Percentiles rank a stretch among this genome's conserved stretches.
Evolutionary conservation across 2,797 vertebrate species (phyloP).

Genomic region (Neostethus bicornis): DNA sequence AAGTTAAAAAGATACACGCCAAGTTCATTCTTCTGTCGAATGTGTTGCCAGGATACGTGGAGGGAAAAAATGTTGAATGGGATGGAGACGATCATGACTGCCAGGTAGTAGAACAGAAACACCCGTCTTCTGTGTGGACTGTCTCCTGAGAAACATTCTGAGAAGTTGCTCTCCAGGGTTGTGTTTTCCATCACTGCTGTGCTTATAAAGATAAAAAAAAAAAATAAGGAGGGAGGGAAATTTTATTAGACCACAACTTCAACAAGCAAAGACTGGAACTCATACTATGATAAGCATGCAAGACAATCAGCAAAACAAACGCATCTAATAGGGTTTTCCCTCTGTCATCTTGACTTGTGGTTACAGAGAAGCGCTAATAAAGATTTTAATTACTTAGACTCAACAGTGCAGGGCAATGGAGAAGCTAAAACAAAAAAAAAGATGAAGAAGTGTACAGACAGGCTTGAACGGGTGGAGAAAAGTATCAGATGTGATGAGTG

Average conservation of each 20-base stretch:
- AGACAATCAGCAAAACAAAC: too few species aligned
- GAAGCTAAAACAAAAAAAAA: too few species aligned
- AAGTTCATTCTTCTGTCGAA: slow-evolving; percentile 85
- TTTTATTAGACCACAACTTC: background rate
- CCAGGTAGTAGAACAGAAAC: slow-evolving; percentile 80
- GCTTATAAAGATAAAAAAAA: slow-evolving; percentile 26
- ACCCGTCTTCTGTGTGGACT: slow-evolving; percentile 56
- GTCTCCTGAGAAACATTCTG: slow-evolving; percentile 62
- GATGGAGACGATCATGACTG: slow-evolving; percentile 79
- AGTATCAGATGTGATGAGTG: too few species aligned
- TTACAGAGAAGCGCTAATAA: too few species aligned
- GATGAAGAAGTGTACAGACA: too few species aligned
- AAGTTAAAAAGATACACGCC: slow-evolving; percentile 89
- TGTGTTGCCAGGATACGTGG: slow-evolving; percentile 84
- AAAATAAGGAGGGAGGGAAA: background rate
- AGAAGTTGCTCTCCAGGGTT: slow-evolving; percentile 24
- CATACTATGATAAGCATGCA: too few species aligned
- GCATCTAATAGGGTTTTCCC: too few species aligned
- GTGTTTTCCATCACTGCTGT: slow-evolving; percentile 52
- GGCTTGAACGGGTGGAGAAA: too few species aligned
- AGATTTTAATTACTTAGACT: too few species aligned
- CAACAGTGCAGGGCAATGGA: too few species aligned
- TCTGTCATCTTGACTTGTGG: too few species aligned
- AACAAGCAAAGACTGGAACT: too few species aligned
- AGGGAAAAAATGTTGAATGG: slow-evolving; percentile 85